These are phyloP conservation scores for Melierax canorus DNA, from an alignment of 2,113 vertebrate species.

Conservation along the genomic window DNA sequence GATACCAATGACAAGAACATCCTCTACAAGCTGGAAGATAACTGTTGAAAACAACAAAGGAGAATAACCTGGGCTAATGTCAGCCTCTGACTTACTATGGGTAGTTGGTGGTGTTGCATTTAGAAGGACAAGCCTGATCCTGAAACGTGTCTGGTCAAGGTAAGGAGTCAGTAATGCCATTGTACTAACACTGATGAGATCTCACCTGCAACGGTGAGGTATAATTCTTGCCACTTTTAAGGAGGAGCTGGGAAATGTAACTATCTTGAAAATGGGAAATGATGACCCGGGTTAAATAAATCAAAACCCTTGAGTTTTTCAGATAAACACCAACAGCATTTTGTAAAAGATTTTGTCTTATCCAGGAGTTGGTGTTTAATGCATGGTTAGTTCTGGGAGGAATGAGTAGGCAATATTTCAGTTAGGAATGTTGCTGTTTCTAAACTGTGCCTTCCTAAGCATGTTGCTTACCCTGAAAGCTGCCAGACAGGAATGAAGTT, in stretches of 20 bases:
- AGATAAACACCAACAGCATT: background rate
- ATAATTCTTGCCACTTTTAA: background rate
- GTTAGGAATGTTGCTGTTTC: background rate
- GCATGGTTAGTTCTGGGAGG: background rate
- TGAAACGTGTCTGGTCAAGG: background rate
- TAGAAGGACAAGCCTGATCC: background rate
- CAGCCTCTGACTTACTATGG: background rate
- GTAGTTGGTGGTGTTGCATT: background rate
- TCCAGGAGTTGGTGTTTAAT: background rate
- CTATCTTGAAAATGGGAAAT: background rate
- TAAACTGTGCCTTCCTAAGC: background rate
- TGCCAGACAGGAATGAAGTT: background rate
- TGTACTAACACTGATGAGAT: background rate
- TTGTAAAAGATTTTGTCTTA: background rate
- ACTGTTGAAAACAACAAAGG: background rate
- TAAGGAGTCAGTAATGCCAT: background rate
- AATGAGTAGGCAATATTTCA: background rate
- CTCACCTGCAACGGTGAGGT: fast-evolving
- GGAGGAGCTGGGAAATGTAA: background rate
- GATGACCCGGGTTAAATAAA: background rate
- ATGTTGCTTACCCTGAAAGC: background rate
- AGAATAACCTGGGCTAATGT: background rate
- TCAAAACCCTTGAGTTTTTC: background rate
- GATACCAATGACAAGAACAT: background rate
- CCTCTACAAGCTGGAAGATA: background rate